Conservation (phyloP, 2,113 vertebrate species). For the Ciconia stormi region DNA sequence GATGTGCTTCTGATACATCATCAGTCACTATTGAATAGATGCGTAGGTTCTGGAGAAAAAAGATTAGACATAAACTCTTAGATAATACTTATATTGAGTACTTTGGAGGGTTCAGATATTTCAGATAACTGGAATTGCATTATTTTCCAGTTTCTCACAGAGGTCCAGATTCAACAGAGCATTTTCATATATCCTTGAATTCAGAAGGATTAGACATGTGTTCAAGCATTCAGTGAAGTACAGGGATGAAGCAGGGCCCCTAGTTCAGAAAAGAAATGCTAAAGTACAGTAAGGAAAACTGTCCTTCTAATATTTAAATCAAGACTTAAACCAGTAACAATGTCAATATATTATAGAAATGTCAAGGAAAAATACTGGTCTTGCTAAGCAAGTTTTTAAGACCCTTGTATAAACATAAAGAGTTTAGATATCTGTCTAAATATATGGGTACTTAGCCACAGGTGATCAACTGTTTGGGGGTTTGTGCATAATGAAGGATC, state of each 20-base stretch:
- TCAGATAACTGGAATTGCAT: not conserved
- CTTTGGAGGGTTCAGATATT: not conserved
- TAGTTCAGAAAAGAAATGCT: not conserved
- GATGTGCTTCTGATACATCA: accelerated
- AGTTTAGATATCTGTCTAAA: not conserved
- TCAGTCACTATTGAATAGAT: accelerated
- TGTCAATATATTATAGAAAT: not conserved
- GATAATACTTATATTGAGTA: accelerated
- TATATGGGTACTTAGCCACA: not conserved
- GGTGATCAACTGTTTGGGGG: accelerated
- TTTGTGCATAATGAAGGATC: not conserved
- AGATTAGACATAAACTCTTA: not conserved
- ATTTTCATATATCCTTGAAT: not conserved
- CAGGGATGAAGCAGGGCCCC: not conserved
- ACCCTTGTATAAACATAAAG: not conserved
- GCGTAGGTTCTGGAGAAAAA: not conserved
- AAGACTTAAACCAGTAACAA: not conserved
- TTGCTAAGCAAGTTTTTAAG: not conserved
- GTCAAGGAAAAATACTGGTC: not conserved
- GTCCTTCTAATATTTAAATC: not conserved
- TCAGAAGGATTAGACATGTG: not conserved
- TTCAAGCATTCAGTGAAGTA: not conserved
- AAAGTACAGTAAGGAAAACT: not conserved
- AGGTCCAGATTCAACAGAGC: not conserved
- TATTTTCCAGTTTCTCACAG: not conserved